A percentile compares a stretch with the other conserved stretches of the same genome.
Conservation (phyloP, 2,113 vertebrate genomes). For the Fregetta grallaria region DNA sequence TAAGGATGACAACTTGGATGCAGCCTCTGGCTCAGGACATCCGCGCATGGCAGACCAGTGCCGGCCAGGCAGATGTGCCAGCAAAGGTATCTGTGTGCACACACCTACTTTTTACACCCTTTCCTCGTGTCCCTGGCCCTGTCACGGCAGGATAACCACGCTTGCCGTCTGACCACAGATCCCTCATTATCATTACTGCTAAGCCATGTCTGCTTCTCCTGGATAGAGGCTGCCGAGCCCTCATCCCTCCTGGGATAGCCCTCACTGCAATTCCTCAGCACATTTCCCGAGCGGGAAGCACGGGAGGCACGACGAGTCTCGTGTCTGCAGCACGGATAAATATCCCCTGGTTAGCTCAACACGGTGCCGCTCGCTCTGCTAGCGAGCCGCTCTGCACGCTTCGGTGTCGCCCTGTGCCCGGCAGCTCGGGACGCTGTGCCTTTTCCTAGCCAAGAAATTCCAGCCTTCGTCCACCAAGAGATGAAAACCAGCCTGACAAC, state of each 20-base stretch:
- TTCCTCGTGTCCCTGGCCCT: background rate
- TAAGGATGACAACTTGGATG: constrained; percentile 36
- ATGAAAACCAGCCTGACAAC: background rate
- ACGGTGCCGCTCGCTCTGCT: background rate
- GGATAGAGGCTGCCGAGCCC: background rate
- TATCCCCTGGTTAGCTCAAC: background rate
- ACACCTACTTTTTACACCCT: background rate
- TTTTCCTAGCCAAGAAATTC: background rate
- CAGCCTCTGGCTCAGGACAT: background rate
- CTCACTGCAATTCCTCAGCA: background rate
- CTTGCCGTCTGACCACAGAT: background rate
- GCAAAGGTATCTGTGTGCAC: background rate
- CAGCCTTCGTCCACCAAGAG: background rate
- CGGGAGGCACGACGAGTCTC: background rate
- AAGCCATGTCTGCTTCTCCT: background rate
- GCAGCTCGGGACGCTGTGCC: accelerated
- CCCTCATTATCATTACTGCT: background rate
- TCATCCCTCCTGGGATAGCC: background rate
- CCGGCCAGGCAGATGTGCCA: background rate
- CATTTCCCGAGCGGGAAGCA: accelerated
- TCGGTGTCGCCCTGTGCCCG: accelerated
- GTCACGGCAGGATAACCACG: accelerated
- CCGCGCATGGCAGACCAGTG: accelerated
- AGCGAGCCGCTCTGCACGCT: background rate
- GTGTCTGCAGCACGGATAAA: background rate